Base-by-base conservation (phyloP, 2,888 invertebrate genomes). In the Odontocolon sp. region DNA sequence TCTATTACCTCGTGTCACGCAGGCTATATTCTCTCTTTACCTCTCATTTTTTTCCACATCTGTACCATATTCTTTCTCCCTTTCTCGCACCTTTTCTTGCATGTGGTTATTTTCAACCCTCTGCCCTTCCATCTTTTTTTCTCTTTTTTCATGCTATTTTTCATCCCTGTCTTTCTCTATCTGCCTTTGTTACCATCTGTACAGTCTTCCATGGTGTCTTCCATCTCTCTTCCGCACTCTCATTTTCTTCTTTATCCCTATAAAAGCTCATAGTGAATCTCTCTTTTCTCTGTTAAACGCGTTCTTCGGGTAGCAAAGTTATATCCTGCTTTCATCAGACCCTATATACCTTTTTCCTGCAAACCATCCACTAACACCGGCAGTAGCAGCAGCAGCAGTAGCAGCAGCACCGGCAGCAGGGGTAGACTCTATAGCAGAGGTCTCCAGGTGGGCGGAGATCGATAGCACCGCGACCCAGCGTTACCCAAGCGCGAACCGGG, bases 401-500 rank as follows among this genome's bases (percentile, higher is more conserved):
- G 61, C 56, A 26, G 52, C 71, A 72, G 61, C 50, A 57, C 40
- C 23, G 61, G 47, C 50, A 70, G 36, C 64, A 77, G 73, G 66
- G 57, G 73, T 64, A 69, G 77, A 79, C 80, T 70, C 77, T 69
- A 80, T 79, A 81, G 71, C 78, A 82, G 84, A 84, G 85, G 85
- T 83, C 83, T 82, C 83, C 87, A 87, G 88, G 88, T 88, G 85
- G 87, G 84, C 82, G 83, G 84, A 86, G 87, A 88, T 88, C 89
- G 89, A 89, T 89, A 89, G 85, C 83, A 86, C 85, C 82, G 83
- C 85, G 82, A 89, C 89, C 89, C 83, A 89, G 87, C 89, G 86
- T 86, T 87, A 89, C 88, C 89, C 83, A 74, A 77, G 72, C 80
- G 78, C 80, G 80, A 82, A 83, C 84, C 83, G 86, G 83, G 84